These are phyloP conservation scores for Limnephilus auricula DNA, from an alignment of 2,888 invertebrate species.

Conservation along the genomic window DNA sequence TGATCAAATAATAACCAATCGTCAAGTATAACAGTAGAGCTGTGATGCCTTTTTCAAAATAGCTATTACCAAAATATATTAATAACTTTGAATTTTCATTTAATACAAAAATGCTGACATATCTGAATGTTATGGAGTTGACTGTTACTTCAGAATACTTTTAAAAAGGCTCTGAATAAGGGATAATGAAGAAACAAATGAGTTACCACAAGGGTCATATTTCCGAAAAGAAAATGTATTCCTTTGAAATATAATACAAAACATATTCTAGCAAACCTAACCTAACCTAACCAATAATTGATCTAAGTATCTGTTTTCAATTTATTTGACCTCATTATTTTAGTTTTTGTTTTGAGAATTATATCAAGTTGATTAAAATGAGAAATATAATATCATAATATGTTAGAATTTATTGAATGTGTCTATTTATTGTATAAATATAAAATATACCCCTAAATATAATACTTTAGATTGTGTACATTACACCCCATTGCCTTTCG, in stretches of 20 bases:
- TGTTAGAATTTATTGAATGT: not conserved
- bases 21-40: not conserved
- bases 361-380: not conserved
- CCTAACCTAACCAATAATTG: no score
- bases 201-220: not conserved
- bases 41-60: not conserved
- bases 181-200: no score
- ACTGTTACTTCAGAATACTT: not conserved
- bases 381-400: constrained; percentile 16
- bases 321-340: no score
- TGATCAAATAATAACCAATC: not conserved
- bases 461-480: not conserved
- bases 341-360: not conserved
- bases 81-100: not conserved
- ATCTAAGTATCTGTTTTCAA: no score
- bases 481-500: constrained; percentile 16
- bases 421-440: not conserved
- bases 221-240: not conserved
- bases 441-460: not conserved
- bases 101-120: not conserved
- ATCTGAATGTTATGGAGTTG: not conserved
- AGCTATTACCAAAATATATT: not conserved
- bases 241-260: no score
- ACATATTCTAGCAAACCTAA: no score
- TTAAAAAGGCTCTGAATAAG: no score